These are phyloP conservation scores for Nesidiocoris tenuis DNA, from an alignment of 2,888 invertebrate species.

Conservation along the genomic window DNA sequence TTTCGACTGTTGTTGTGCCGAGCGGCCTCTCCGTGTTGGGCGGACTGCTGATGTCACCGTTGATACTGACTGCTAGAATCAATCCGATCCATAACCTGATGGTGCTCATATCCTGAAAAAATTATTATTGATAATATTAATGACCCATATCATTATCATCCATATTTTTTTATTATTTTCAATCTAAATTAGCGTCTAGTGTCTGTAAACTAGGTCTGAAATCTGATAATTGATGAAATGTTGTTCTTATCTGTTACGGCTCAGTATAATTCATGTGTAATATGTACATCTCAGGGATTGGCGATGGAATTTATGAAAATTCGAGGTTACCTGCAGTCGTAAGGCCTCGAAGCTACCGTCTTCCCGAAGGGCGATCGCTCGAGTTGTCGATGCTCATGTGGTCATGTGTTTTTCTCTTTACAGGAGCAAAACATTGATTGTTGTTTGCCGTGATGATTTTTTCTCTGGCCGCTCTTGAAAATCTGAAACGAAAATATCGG, in stretches of 20 bases:
- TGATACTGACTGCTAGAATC: constrained; percentile 29
- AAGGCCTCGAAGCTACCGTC: constrained; percentile 5
- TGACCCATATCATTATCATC: neutral
- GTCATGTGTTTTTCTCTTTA: neutral
- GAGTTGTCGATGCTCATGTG: constrained; percentile 29
- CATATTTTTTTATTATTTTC: too few species aligned
- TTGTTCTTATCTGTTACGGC: too few species aligned
- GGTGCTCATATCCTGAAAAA: constrained; percentile 33
- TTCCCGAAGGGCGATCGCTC: constrained; percentile 21
- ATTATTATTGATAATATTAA: neutral
- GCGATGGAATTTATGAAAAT: too few species aligned
- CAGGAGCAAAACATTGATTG: neutral
- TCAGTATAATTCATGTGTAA: too few species aligned
- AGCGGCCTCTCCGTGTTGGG: neutral
- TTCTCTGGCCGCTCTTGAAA: neutral
- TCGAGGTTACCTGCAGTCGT: neutral
- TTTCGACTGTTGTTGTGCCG: neutral
- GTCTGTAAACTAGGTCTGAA: too few species aligned
- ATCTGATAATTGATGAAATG: too few species aligned
- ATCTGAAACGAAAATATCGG: neutral
- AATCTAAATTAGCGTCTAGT: too few species aligned
- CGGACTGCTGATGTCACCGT: constrained; percentile 29
- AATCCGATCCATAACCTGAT: constrained; percentile 31
- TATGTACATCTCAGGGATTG: too few species aligned
- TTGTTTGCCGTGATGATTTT: neutral